Conservation (phyloP, 53 echinoderm and acorn worm species). For the Mesocentrotus franciscanus region DNA sequence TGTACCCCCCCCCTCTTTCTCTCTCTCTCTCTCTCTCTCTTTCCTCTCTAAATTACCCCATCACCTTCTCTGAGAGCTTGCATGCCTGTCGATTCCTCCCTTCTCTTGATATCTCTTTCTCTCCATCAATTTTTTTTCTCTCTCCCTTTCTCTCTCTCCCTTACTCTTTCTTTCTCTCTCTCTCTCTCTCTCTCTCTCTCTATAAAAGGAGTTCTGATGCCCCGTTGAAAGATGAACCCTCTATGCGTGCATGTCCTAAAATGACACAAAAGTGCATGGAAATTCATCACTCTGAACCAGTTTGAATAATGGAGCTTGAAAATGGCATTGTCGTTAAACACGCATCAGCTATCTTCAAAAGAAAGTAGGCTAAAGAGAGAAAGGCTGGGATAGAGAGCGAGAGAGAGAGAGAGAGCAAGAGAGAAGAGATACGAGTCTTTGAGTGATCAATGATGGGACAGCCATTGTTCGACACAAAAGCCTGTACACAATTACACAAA, state of each 20-base stretch:
- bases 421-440: background rate
- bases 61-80: background rate
- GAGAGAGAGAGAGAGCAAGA: background rate
- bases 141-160: background rate
- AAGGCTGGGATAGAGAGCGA: background rate
- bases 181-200: background rate
- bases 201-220: background rate
- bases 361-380: conserved; percentile 43
- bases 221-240: background rate
- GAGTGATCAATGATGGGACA: conserved; percentile 18
- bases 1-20: background rate
- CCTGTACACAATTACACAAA: conserved; percentile 58
- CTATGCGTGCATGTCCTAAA: conserved; percentile 25
- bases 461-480: conserved; percentile 38
- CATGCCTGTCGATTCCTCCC: no score
- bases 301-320: conserved; percentile 38
- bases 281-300: conserved; percentile 23
- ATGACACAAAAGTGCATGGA: conserved; percentile 20
- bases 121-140: background rate
- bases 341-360: conserved; percentile 39
- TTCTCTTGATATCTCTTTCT: background rate
- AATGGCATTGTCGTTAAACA: conserved; percentile 45
- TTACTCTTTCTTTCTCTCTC: background rate
- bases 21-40: background rate
- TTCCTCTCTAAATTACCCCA: background rate